Percentiles rank a stretch among this genome's conserved stretches.
These are phyloP conservation scores for Ormyrus thymus DNA, from an alignment of 2,888 invertebrate species.

Conservation along the genomic window DNA sequence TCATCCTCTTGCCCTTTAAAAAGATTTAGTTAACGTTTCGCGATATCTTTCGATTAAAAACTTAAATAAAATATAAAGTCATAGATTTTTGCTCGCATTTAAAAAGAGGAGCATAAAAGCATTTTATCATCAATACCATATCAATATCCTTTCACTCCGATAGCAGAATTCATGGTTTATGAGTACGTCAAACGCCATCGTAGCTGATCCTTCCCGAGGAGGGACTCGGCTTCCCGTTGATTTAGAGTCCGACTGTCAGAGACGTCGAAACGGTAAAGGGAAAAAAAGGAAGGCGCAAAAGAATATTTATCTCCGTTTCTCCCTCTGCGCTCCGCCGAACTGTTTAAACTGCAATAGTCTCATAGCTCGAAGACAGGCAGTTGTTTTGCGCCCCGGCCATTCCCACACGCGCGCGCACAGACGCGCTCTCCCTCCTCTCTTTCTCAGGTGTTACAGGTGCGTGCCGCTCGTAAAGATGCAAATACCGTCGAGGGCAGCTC, in stretches of 20 bases:
- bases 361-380: constrained; percentile 19
- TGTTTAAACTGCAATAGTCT: constrained; percentile 34
- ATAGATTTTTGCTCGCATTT: too few species aligned
- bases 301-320: neutral
- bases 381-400: neutral
- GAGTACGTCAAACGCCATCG: constrained; percentile 28
- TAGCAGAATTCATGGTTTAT: constrained; percentile 8
- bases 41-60: too few species aligned
- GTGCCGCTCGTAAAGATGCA: constrained; percentile 71
- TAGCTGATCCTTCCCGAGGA: constrained; percentile 1
- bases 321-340: neutral
- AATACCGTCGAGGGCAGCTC: constrained; percentile 60
- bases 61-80: too few species aligned
- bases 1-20: too few species aligned
- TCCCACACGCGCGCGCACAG: constrained; percentile 8
- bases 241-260: constrained; percentile 29
- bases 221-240: constrained; percentile 11
- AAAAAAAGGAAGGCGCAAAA: constrained; percentile 3
- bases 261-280: constrained; percentile 7
- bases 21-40: too few species aligned
- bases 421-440: neutral
- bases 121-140: neutral
- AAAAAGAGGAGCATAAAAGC: neutral
- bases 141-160: neutral
- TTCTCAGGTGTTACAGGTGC: constrained; percentile 61